phyloP scores from a whole-genome alignment of 2,113 vertebrate genomes.

The Notarius lentiginosus region DNA sequence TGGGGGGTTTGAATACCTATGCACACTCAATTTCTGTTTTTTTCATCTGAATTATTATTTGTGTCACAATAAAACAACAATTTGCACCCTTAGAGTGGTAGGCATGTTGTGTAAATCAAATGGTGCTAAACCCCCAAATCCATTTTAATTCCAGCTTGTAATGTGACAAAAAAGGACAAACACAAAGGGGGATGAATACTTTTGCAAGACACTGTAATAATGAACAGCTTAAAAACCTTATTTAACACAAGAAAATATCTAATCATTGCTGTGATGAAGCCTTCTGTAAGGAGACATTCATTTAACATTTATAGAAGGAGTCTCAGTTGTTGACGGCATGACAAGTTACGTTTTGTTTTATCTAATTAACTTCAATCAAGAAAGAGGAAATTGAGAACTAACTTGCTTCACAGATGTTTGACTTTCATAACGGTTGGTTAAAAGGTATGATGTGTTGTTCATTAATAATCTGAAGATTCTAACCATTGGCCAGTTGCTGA shows the following conservation, averaged over 20 bases:
- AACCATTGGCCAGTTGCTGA: background rate
- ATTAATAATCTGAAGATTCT: background rate
- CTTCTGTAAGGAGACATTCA: background rate
- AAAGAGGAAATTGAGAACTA: background rate
- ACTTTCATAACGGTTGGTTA: background rate
- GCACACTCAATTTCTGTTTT: too few relatives aligned
- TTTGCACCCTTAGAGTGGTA: too few relatives aligned
- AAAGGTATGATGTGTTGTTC: background rate
- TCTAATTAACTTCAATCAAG: background rate
- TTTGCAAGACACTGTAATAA: too few relatives aligned
- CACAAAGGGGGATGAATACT: too few relatives aligned
- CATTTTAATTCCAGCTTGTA: too few relatives aligned
- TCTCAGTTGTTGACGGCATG: background rate
- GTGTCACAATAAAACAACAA: too few relatives aligned
- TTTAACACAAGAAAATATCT: background rate
- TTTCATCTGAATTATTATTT: too few relatives aligned
- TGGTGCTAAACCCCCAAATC: too few relatives aligned
- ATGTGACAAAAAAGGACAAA: too few relatives aligned
- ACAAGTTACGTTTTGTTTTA: background rate
- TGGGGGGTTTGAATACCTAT: too few relatives aligned
- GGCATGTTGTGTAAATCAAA: too few relatives aligned
- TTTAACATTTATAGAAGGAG: background rate
- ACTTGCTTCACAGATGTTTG: background rate
- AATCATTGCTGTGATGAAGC: background rate
- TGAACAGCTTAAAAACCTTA: background rate